These are phyloP conservation scores for Hirtodrosophila confusa DNA, from an alignment of 2,888 invertebrate species.

Conservation along the genomic window DNA sequence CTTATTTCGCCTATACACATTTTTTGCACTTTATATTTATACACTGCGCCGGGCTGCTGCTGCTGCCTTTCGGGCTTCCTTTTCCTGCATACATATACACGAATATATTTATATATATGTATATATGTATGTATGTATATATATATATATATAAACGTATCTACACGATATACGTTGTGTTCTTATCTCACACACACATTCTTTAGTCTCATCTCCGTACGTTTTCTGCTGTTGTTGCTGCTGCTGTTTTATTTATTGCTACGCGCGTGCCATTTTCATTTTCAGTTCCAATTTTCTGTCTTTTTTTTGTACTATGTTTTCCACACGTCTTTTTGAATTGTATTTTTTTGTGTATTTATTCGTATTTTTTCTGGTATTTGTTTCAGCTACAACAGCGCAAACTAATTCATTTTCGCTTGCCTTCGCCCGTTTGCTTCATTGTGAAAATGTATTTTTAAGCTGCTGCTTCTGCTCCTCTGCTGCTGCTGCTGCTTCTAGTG, in stretches of 20 bases:
- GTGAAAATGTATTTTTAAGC: conserved; percentile 80
- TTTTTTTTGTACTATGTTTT: conserved; percentile 21
- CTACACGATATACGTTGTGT: conserved; percentile 22
- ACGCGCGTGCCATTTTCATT: conserved; percentile 71
- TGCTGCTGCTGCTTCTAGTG: conserved; percentile 36
- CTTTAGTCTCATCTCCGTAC: conserved; percentile 33
- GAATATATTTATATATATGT: conserved; percentile 1
- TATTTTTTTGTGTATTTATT: conserved; percentile 41
- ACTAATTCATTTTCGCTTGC: conserved; percentile 63
- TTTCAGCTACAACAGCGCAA: conserved; percentile 49
- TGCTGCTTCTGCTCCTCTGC: conserved; percentile 58
- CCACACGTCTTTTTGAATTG: conserved; percentile 25
- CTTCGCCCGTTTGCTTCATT: conserved; percentile 74
- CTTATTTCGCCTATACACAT: neutral
- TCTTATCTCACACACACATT: conserved; percentile 40
- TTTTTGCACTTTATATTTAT: conserved; percentile 47
- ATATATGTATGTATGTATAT: neutral
- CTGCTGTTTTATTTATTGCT: conserved; percentile 61
- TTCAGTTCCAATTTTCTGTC: conserved; percentile 7
- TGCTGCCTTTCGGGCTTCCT: conserved; percentile 40
- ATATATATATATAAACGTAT: conserved; percentile 21
- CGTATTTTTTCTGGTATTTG: conserved; percentile 42
- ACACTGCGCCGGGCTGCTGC: conserved; percentile 47
- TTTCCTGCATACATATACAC: conserved; percentile 47
- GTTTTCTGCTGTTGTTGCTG: conserved; percentile 25